Base-by-base conservation (phyloP, 2,888 invertebrate genomes). In the Esperia sulphurella region DNA sequence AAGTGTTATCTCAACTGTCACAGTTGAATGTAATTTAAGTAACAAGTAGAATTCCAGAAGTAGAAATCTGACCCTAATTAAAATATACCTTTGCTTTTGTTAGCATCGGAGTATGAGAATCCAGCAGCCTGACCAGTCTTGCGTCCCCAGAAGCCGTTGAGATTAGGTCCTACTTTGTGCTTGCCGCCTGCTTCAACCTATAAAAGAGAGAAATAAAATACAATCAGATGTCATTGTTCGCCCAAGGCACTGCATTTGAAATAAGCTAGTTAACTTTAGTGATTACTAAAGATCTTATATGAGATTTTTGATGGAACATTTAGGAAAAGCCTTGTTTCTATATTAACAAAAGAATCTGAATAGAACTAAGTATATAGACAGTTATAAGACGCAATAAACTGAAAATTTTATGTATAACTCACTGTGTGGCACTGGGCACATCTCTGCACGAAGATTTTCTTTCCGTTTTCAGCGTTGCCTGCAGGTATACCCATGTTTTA, bases 371-470 rank as follows among this genome's bases (percentile, higher is more conserved):
- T 33, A 10, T 4, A 10, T 2, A 33, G 7, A 33, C 4, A 2
- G 7, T 4, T 33, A 8, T 33, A 6, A 4, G 21, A 33, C 7
- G 8, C 10, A 10, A 33, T 33, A 33, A 10, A 33, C 33, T 33
- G 1, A 3, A 21, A 21, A 21, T 21, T 10, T 30, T 31, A 9
- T 33, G 56, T 5, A 39, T 2, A 8, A 81, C 89, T 84, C 58
- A 95, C 95, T 48, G 98, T 98, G 87, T 99, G 99, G 82, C 99
- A 99, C 82, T 99, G 99, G 13, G 97, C 93, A 85, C 99, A 99
- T 79, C 97, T 95, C 84, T 97, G 97, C 48, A 98, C 95, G 78
- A 99, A 99, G 68, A 96, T 90, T 90, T 98, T 98, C 92, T 98
- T 99, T 77, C 99, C 99, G 83, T 98, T 98, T 81, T 97, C 98